Evolutionary conservation across 2,113 vertebrate species (phyloP).

Genomic region (Percopsis transmontana): DNA sequence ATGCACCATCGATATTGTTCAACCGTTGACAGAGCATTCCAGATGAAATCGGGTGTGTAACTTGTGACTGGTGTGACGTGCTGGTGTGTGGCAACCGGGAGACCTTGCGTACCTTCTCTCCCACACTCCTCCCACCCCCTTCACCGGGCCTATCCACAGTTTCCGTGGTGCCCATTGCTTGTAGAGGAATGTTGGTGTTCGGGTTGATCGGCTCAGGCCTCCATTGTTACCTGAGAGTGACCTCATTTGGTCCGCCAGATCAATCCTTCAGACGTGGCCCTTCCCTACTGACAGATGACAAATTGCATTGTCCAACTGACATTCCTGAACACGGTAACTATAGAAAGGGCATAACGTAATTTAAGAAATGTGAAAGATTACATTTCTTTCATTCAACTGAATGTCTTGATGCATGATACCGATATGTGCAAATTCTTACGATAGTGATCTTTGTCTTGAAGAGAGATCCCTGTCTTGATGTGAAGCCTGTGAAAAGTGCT

Average conservation of each 20-base stretch:
- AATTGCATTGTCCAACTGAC: conserved; percentile 39
- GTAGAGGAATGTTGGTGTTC: conserved; percentile 61
- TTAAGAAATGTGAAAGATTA: neutral
- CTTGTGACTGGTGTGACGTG: conserved; percentile 66
- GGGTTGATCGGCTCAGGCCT: conserved; percentile 40
- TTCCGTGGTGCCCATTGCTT: conserved; percentile 38
- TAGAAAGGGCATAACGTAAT: neutral
- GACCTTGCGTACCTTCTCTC: conserved; percentile 51
- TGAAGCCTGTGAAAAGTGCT: neutral
- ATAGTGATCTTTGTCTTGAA: no score
- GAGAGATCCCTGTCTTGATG: neutral
- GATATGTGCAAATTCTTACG: no score
- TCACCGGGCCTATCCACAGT: conserved; percentile 20
- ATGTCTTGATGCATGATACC: no score
- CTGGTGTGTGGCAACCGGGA: conserved; percentile 57
- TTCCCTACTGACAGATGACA: conserved; percentile 46
- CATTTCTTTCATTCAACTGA: neutral
- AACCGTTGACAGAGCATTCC: conserved; percentile 49
- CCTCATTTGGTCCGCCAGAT: conserved; percentile 55
- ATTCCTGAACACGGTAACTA: conserved; percentile 21
- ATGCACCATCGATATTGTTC: conserved; percentile 55
- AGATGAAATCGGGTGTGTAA: conserved; percentile 67
- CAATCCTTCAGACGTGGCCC: conserved; percentile 26
- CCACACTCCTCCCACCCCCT: conserved; percentile 8
- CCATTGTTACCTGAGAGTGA: conserved; percentile 50